Conservation (phyloP, 2,888 invertebrate genomes). For the Drosophila formosana region DNA sequence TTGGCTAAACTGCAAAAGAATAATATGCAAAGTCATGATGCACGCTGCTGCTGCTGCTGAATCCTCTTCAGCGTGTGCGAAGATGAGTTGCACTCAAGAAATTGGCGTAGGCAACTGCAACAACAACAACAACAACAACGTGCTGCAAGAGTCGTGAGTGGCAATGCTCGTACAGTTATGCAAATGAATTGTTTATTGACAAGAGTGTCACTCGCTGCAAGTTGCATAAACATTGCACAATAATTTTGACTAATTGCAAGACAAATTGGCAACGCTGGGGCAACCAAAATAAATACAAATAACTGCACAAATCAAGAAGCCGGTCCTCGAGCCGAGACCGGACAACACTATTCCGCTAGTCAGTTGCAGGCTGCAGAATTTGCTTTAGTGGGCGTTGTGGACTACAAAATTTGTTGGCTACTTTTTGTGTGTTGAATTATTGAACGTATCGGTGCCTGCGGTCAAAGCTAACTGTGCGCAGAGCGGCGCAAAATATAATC, state of each 20-base stretch:
- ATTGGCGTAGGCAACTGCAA: conserved; percentile 54
- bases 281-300: conserved; percentile 28
- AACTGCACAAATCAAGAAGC: conserved; percentile 22
- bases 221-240: conserved; percentile 77
- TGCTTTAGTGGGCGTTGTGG: conserved; percentile 65
- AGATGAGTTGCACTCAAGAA: conserved; percentile 73
- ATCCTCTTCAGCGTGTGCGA: conserved; percentile 57
- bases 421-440: conserved; percentile 78
- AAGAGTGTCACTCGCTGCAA: conserved; percentile 73
- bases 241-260: conserved; percentile 77
- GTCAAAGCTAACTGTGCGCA: conserved; percentile 74
- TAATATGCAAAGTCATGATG: conserved; percentile 70
- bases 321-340: conserved; percentile 8
- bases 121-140: conserved; percentile 20
- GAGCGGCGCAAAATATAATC: conserved; percentile 57
- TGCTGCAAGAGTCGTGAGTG: conserved; percentile 58
- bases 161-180: conserved; percentile 66
- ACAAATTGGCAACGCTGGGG: conserved; percentile 59
- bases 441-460: conserved; percentile 75
- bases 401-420: conserved; percentile 66
- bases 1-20: conserved; percentile 42
- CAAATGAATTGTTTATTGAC: conserved; percentile 75
- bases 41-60: conserved; percentile 29
- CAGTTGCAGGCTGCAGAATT: conserved; percentile 42
- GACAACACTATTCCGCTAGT: conserved; percentile 43